Conservation (phyloP, 2,888 invertebrate genomes). For the Gymnocheta viridis region DNA sequence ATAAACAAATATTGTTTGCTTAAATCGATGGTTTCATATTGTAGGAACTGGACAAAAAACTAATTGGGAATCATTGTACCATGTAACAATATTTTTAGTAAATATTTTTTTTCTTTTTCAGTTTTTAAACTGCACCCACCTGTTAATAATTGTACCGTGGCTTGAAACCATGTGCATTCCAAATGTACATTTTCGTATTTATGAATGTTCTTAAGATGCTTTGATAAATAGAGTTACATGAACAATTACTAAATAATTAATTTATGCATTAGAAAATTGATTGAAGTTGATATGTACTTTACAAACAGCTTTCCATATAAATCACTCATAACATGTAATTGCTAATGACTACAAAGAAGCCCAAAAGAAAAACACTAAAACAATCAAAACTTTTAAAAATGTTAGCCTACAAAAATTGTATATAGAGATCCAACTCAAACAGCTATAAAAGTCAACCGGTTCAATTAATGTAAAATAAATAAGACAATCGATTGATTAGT, state of each 20-base stretch:
- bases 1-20: no score
- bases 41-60: no score
- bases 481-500: background rate
- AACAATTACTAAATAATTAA: background rate
- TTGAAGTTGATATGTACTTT: constrained; percentile 13
- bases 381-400: background rate
- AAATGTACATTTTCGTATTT: background rate
- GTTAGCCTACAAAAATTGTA: background rate
- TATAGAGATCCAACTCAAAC: no score
- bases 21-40: no score
- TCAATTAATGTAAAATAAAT: background rate
- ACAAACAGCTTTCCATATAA: background rate
- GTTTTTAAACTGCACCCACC: no score
- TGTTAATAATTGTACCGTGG: background rate
- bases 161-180: background rate
- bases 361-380: background rate
- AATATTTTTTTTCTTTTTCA: no score
- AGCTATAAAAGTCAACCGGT: background rate
- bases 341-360: constrained; percentile 4
- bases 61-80: no score
- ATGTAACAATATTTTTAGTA: no score
- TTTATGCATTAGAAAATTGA: constrained; percentile 14
- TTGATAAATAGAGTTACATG: background rate
- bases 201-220: background rate
- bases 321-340: background rate